These are phyloP conservation scores for Cephus cinctus DNA, from an alignment of 1,140 invertebrate species.

Conservation along the genomic window DNA sequence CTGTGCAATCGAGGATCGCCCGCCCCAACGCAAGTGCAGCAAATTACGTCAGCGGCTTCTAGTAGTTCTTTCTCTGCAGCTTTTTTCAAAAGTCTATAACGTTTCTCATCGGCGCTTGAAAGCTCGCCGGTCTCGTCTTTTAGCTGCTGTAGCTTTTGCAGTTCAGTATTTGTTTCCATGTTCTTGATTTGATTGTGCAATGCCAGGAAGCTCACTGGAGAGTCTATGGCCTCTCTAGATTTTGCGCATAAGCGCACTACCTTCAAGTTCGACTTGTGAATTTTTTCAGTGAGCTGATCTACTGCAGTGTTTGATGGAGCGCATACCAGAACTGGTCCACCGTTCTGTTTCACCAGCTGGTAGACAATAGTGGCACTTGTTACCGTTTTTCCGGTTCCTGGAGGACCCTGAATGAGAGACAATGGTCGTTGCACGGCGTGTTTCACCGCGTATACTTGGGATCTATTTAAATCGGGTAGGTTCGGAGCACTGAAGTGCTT, in stretches of 20 bases:
- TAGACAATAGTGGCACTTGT: slow-evolving; percentile 99
- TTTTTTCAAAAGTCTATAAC: slow-evolving; percentile 90
- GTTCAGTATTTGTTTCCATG: slow-evolving; percentile 85
- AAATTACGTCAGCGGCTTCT: slow-evolving; percentile 97
- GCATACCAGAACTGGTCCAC: slow-evolving; percentile 94
- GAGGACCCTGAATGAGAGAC: slow-evolving; percentile 93
- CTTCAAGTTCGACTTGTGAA: slow-evolving; percentile 96
- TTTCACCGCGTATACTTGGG: slow-evolving; percentile 98
- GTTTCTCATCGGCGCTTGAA: slow-evolving; percentile 90
- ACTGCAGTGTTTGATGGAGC: slow-evolving; percentile 99
- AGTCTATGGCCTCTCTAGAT: slow-evolving; percentile 97
- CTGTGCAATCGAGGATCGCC: slow-evolving; percentile 90
- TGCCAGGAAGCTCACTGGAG: slow-evolving; percentile 94
- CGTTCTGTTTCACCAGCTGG: slow-evolving; percentile 93
- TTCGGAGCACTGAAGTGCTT: slow-evolving; percentile 97
- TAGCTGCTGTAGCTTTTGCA: slow-evolving; percentile 93
- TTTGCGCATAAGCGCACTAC: slow-evolving; percentile 97
- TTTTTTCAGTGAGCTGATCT: slow-evolving; percentile 98
- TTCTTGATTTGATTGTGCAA: slow-evolving; percentile 97
- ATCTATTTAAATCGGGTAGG: slow-evolving; percentile 95
- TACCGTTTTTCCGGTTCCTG: slow-evolving; percentile 97
- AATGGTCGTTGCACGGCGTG: slow-evolving; percentile 96
- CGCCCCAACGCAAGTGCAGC: slow-evolving; percentile 98
- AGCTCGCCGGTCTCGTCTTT: slow-evolving; percentile 98
- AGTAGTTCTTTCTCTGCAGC: slow-evolving; percentile 90